Evolutionary conservation across 2,113 vertebrate species (phyloP), one percentile per base, ranked within the genome.

Genomic region (Dasyornis broadbenti): DNA sequence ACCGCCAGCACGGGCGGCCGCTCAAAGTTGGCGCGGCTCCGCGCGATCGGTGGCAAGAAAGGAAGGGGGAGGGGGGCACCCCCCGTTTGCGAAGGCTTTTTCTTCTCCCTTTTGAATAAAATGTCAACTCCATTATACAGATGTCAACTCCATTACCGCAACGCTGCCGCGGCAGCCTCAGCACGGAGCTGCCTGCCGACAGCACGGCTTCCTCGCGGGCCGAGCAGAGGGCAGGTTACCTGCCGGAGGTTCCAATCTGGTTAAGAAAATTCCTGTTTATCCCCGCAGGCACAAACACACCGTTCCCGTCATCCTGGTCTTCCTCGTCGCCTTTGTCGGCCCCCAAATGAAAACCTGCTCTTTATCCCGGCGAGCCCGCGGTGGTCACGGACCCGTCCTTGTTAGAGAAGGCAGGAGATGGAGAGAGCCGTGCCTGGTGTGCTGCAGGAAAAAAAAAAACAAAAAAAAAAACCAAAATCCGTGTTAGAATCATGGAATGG

Each of bases 101-200:
- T 91, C 94, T 92, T 90, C 57, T 82, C 57, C 88, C 82, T 95
- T 96, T 94, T 96, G 96, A 97, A 97, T 90, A 91, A 97, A 97
- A 97, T 93, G 96, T 97, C 95, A 97, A 95, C 96, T 95, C 96
- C 80, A 96, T 95, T 96, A 92, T 78, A 90, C 50, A 93, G 88
- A 95, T 97, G 96, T 97, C 97, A 97, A 97, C 93, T 97, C 97
- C 92, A 96, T 97, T 97, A 97, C 96, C 61, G 95, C 68, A 94
- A 91, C 68, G 52, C 92, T 93, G 64, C 77, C 31, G 85, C 44
- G 40, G 69, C 85, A 93, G 94, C 96, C 95, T 86, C 94, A 16
- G 30, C 82, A 9, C 9, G 59, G 57, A 95, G 68, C 94, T 88
- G 22, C 18, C 92, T 80, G 94, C 88, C 86, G 91, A 96, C 93